A percentile compares a stretch with the other conserved stretches of the same genome.
Evolutionary conservation across 2,888 invertebrate species (phyloP).

Genomic region (Latrodectus elegans): DNA sequence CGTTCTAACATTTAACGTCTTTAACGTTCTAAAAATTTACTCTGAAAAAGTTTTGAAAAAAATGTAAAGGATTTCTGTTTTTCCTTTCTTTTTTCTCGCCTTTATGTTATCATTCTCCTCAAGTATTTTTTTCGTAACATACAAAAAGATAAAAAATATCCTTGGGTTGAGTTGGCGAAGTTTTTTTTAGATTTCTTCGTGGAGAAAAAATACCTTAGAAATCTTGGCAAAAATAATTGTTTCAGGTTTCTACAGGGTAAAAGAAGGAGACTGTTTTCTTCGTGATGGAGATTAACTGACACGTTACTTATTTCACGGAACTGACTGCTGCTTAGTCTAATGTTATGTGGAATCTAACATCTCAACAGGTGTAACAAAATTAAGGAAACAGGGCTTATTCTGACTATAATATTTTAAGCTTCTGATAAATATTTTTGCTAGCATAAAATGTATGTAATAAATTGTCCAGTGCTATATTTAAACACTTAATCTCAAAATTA

Average conservation of each 20-base stretch:
- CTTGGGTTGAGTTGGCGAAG: background rate
- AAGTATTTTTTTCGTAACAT: background rate
- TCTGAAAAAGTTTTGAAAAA: background rate
- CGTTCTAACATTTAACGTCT: background rate
- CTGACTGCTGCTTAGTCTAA: no score
- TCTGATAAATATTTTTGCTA: no score
- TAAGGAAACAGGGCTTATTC: no score
- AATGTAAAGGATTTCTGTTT: background rate
- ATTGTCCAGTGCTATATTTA: background rate
- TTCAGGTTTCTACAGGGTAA: background rate
- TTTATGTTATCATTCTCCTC: background rate
- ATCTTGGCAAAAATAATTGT: slow-evolving; percentile 55
- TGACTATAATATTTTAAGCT: no score
- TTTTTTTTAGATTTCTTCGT: background rate
- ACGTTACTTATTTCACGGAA: no score
- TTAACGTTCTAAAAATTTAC: background rate
- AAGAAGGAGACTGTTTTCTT: background rate
- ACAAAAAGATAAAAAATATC: background rate
- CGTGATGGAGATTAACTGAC: no score
- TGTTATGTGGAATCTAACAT: no score
- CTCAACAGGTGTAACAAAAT: no score
- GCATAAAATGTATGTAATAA: background rate
- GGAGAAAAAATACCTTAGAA: slow-evolving; percentile 6
- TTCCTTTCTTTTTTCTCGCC: background rate
- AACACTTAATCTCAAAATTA: background rate